Percentiles rank a stretch among this genome's conserved stretches.
Conservation (phyloP, 1,140 invertebrate genomes). For the Stenopsyche tienmushanensis region DNA sequence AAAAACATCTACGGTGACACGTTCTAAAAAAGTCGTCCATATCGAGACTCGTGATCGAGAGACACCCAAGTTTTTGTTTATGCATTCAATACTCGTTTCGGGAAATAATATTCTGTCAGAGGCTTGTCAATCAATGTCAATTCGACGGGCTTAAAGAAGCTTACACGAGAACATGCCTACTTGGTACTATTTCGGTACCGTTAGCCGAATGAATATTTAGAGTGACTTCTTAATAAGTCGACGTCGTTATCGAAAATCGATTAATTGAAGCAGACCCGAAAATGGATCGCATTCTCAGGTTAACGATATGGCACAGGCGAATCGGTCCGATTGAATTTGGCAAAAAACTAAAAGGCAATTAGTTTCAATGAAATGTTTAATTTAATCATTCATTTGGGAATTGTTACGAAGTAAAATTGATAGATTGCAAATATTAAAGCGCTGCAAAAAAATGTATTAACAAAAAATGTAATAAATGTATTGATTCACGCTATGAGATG, state of each 20-base stretch:
- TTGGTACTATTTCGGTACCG: not conserved
- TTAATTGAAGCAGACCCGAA: not conserved
- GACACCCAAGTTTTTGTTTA: not conserved
- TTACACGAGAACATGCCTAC: not conserved
- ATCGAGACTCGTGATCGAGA: not conserved
- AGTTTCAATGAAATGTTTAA: too few species aligned
- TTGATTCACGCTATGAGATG: too few species aligned
- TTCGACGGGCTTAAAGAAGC: not conserved
- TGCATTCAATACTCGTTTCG: not conserved
- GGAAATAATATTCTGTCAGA: not conserved
- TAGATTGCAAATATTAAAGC: too few species aligned
- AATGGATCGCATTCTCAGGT: too few species aligned
- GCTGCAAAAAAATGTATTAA: too few species aligned
- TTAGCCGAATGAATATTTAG: not conserved
- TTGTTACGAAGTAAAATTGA: too few species aligned
- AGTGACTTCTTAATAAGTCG: not conserved
- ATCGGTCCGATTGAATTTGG: too few species aligned
- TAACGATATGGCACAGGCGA: too few species aligned
- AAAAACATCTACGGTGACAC: too few species aligned
- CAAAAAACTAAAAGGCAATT: too few species aligned
- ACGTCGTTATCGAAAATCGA: not conserved
- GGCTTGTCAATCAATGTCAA: not conserved
- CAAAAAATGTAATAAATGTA: too few species aligned
- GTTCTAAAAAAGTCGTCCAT: not conserved
- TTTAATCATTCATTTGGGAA: too few species aligned